These are phyloP conservation scores for Dryococelus australis DNA, from an alignment of 2,888 invertebrate genomes.

Conservation along the genomic window DNA sequence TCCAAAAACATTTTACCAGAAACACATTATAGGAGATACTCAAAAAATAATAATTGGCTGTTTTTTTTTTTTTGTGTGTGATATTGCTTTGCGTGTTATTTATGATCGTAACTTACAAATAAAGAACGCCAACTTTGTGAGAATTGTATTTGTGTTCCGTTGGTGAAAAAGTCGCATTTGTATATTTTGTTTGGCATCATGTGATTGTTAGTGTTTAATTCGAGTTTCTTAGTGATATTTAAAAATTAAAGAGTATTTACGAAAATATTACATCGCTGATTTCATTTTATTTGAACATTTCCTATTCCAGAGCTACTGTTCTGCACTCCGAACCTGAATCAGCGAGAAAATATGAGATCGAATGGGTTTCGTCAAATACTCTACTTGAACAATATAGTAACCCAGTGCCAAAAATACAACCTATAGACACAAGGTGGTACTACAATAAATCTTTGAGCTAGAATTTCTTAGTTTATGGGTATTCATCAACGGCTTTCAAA, in stretches of 20 bases:
- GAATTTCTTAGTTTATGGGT: too few species aligned
- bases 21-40: background rate
- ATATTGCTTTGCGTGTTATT: slow-evolving; percentile 16
- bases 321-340: too few species aligned
- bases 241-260: slow-evolving; percentile 2
- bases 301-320: background rate
- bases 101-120: background rate
- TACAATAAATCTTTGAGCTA: too few species aligned
- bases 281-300: background rate
- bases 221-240: background rate
- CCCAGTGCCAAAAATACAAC: too few species aligned
- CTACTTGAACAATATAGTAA: too few species aligned
- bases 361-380: too few species aligned
- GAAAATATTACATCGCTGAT: background rate
- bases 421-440: too few species aligned
- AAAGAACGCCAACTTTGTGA: slow-evolving; percentile 16
- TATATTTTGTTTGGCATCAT: background rate
- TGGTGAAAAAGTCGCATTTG: slow-evolving; percentile 24
- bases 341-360: too few species aligned
- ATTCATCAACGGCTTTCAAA: too few species aligned
- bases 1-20: background rate
- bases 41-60: background rate
- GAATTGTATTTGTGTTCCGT: slow-evolving; percentile 12
- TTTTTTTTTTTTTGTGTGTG: background rate
- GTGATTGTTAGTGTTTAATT: slow-evolving; percentile 29